Evolutionary conservation across 2,888 invertebrate genomes (phyloP).

Genomic region (Pristionchus maxplancki): DNA sequence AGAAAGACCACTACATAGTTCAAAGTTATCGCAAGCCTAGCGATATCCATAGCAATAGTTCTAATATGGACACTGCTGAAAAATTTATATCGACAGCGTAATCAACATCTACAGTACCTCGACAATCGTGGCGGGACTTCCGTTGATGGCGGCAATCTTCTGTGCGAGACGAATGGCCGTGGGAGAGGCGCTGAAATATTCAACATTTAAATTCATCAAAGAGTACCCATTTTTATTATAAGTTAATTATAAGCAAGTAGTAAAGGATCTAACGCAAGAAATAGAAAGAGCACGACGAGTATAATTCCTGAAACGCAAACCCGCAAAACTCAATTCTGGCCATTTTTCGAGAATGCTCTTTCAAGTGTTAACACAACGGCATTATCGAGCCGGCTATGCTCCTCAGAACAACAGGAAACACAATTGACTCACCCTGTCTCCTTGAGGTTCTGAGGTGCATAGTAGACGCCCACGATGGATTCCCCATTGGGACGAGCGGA

Average conservation of each 20-base stretch:
- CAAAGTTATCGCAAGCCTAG: too few species aligned
- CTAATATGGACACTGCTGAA: neutral
- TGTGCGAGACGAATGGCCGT: constrained; percentile 49
- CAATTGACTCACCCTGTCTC: constrained; percentile 42
- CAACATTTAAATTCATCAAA: neutral
- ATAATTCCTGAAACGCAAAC: neutral
- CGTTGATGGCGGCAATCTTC: constrained; percentile 48
- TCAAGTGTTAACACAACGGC: neutral
- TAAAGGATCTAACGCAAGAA: neutral
- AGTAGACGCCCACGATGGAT: constrained; percentile 45
- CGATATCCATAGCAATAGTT: too few species aligned
- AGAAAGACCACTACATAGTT: too few species aligned
- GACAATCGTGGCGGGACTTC: constrained; percentile 37
- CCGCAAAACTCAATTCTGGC: neutral
- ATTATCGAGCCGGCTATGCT: neutral
- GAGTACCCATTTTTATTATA: too few species aligned
- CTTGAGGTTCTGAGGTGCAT: constrained; percentile 38
- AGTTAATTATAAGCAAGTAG: too few species aligned
- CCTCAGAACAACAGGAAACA: neutral
- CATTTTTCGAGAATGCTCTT: neutral
- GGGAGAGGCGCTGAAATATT: constrained; percentile 5
- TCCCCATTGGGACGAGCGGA: constrained; percentile 35
- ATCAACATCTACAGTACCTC: constrained; percentile 29
- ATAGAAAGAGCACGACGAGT: neutral
- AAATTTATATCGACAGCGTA: neutral